Evolutionary conservation across 2,797 vertebrate genomes (phyloP).

Genomic region (Mormyrops attenuatus): DNA sequence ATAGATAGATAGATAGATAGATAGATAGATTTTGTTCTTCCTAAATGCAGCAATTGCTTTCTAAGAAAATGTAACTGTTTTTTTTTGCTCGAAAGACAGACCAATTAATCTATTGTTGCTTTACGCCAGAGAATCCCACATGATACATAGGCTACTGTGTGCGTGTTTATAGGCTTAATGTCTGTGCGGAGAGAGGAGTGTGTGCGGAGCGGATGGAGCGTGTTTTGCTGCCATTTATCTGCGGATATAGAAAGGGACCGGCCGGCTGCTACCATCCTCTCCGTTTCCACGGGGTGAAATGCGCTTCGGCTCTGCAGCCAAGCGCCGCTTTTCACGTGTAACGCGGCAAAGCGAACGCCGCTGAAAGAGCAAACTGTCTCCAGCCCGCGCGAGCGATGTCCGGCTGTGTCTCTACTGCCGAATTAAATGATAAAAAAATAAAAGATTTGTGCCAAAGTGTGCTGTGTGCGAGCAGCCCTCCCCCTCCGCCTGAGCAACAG

Average conservation of each 20-base stretch:
- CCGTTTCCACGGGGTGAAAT: slow-evolving; percentile 73
- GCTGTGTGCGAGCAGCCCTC: slow-evolving; percentile 33
- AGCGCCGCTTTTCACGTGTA: slow-evolving; percentile 48
- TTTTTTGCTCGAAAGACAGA: not conserved
- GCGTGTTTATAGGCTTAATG: not conserved
- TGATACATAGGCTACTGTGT: not conserved
- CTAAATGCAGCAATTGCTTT: not conserved
- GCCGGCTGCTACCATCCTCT: slow-evolving; percentile 83
- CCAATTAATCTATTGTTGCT: not conserved
- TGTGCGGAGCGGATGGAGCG: slow-evolving; percentile 31
- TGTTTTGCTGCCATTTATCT: slow-evolving; percentile 55
- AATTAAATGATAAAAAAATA: slow-evolving; percentile 38
- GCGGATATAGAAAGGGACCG: slow-evolving; percentile 47
- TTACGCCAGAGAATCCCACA: not conserved
- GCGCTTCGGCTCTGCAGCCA: slow-evolving; percentile 44
- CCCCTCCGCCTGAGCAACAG: slow-evolving; percentile 49
- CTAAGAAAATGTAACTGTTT: not conserved
- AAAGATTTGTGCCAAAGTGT: slow-evolving; percentile 38
- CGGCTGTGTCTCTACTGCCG: slow-evolving; percentile 1
- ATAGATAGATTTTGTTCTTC: not conserved
- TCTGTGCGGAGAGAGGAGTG: not conserved
- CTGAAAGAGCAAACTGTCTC: slow-evolving; percentile 4
- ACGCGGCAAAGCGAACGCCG: slow-evolving; percentile 42
- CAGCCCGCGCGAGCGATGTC: slow-evolving; percentile 24
- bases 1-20: not conserved